Conservation (phyloP, 2,113 vertebrate genomes). For the Harpagus bidentatus region DNA sequence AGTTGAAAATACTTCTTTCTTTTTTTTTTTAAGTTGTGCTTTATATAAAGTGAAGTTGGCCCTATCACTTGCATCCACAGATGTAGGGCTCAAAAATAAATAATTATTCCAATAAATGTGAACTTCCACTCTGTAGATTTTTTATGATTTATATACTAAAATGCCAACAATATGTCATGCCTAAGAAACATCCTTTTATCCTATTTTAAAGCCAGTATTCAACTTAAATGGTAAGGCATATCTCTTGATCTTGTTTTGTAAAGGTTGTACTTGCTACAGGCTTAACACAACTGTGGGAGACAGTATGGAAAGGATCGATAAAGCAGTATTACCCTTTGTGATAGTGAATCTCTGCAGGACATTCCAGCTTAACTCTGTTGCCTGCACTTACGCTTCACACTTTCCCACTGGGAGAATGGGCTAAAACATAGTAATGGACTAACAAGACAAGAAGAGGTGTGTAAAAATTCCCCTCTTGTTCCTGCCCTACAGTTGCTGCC, state of each 20-base stretch:
- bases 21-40: neutral
- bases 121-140: slow-evolving; percentile 21
- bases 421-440: slow-evolving; percentile 2
- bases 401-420: slow-evolving; percentile 49
- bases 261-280: slow-evolving; percentile 72
- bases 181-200: slow-evolving; percentile 66
- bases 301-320: slow-evolving; percentile 70
- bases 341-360: slow-evolving; percentile 70
- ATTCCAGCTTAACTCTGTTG: slow-evolving; percentile 57
- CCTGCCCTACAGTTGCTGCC: neutral
- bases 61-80: neutral
- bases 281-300: slow-evolving; percentile 69
- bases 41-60: neutral
- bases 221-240: slow-evolving; percentile 70
- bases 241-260: slow-evolving; percentile 74
- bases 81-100: neutral
- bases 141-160: slow-evolving; percentile 62
- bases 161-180: slow-evolving; percentile 58
- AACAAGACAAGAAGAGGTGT: neutral
- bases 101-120: neutral
- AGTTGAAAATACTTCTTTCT: neutral
- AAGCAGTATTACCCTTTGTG: slow-evolving; percentile 71
- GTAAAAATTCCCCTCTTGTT: neutral
- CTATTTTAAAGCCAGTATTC: slow-evolving; percentile 55
- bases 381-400: slow-evolving; percentile 41